Evolutionary conservation across 2,797 vertebrate species (phyloP), one percentile per base, ranked within the genome.

Genomic region (Falco rusticolus): DNA sequence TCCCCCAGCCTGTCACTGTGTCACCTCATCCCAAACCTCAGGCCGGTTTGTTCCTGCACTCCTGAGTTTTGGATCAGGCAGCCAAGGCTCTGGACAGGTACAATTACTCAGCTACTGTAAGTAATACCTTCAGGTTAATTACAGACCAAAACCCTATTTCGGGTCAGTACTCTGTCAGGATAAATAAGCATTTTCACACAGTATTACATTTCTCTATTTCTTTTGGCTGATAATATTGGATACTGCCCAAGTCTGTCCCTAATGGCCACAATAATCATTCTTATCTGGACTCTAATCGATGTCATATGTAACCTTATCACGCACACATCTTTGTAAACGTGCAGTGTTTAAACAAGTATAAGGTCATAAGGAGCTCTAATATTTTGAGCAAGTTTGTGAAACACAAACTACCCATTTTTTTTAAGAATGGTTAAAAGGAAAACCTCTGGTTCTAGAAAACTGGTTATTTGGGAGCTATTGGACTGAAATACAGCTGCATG

Each of bases 171-270:
- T 95, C 92, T 95, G 79, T 94, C 68, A 94, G 82, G 61, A 95
- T 93, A 96, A 97, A 97, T 97, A 95, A 95, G 91, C 89, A 86
- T 94, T 96, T 92, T 94, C 94, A 95, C 85, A 95, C 94, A 94
- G 89, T 92, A 83, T 96, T 87, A 87, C 93, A 84, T 91, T 93
- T 92, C 96, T 95, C 86, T 93, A 80, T 96, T 97, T 95, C 93
- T 96, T 97, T 96, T 97, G 92, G 95, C 96, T 92, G 89, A 71
- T 93, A 95, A 90, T 85, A 76, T 56, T 97, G 96, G 95, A 97
- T 74, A 93, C 75, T 70, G 91, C 74, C 83, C 89, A 97, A 94
- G 69, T 84, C 22, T 74, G 29, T 87, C 94, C 87, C 90, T 72
- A 83, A 92, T 91, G 90, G 93, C 78, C 91, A 93, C 66, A 90